These are phyloP conservation scores for Lagenorhynchus albirostris DNA, from an alignment of 2,113 vertebrate genomes.

Conservation along the genomic window DNA sequence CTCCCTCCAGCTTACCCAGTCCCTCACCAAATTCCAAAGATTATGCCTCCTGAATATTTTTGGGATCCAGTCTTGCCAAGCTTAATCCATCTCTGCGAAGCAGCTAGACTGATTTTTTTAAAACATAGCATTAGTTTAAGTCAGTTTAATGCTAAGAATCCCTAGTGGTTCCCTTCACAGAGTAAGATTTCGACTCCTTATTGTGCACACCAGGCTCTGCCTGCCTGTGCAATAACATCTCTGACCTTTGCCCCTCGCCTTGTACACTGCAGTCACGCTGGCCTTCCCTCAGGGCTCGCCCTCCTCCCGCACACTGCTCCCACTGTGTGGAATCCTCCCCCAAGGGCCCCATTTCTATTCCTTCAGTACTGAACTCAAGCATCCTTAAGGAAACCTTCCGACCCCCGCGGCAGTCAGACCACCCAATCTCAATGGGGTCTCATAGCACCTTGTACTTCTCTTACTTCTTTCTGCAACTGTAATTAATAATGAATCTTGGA, in stretches of 20 bases:
- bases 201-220: background rate
- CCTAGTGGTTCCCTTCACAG: background rate
- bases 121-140: background rate
- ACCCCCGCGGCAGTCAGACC: background rate
- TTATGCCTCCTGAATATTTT: background rate
- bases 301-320: background rate
- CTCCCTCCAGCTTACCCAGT: background rate
- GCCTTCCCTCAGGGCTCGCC: background rate
- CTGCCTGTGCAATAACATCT: background rate
- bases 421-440: background rate
- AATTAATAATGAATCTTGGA: conserved; percentile 27
- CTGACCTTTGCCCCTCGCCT: background rate
- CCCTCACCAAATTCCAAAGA: background rate
- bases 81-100: background rate
- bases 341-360: background rate
- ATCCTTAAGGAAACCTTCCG: background rate
- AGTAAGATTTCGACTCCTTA: background rate
- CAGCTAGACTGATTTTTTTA: background rate
- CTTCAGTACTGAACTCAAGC: background rate
- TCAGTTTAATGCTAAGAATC: background rate
- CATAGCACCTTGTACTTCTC: background rate
- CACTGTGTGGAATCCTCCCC: background rate
- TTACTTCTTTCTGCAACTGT: background rate
- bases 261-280: background rate
- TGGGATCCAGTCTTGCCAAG: background rate